Percentiles rank a stretch among this genome's conserved stretches.
Evolutionary conservation across 2,888 invertebrate genomes (phyloP).

Genomic region (Campoletis raptor): DNA sequence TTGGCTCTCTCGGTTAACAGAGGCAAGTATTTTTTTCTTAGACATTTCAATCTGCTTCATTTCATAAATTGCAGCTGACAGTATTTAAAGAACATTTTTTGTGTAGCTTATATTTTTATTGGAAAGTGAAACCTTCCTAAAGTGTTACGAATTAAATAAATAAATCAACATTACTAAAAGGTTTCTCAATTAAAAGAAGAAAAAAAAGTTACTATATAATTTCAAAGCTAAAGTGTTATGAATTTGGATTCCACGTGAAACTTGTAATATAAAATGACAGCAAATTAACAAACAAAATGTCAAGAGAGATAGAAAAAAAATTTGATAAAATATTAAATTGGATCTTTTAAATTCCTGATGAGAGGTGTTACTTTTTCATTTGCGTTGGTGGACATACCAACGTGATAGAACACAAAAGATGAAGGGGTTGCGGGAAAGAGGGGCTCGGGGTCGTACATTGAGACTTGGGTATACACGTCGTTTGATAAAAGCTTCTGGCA

Average conservation of each 20-base stretch:
- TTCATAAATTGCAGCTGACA: not conserved
- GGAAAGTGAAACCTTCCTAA: not conserved
- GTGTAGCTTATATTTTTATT: not conserved
- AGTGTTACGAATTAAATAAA: not conserved
- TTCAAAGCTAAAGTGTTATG: not conserved
- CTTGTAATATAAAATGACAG: not conserved
- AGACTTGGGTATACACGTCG: slow-evolving; percentile 72
- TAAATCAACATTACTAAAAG: not conserved
- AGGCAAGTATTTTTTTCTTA: not conserved
- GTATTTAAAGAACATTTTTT: not conserved
- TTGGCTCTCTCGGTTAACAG: not conserved
- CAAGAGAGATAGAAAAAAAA: not conserved
- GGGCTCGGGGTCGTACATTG: slow-evolving; percentile 68
- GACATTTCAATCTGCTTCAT: not conserved
- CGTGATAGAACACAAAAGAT: not conserved
- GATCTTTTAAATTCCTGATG: not conserved
- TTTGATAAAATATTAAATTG: not conserved
- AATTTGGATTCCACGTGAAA: not conserved
- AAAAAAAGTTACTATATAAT: not conserved
- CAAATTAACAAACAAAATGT: not conserved
- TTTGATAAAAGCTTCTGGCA: slow-evolving; percentile 71
- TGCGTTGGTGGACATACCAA: not conserved
- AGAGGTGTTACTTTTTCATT: slow-evolving; percentile 35
- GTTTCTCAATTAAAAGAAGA: not conserved
- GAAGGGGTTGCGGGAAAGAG: not conserved